phyloP scores from a whole-genome alignment of 2,888 invertebrate species.

The Sussaba pulchella region DNA sequence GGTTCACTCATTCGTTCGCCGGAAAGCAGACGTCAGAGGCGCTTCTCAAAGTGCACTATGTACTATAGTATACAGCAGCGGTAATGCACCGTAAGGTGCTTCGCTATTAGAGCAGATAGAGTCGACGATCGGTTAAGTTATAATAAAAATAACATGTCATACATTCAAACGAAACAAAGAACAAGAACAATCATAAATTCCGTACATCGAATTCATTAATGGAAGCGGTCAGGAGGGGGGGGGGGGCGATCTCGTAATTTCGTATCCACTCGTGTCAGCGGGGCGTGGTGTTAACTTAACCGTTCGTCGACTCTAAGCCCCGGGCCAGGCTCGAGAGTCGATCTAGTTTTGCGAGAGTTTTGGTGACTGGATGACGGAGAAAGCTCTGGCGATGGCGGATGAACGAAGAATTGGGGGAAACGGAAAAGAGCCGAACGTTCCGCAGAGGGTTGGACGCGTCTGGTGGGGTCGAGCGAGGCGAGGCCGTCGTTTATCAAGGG shows the following conservation, averaged over 20 bases:
- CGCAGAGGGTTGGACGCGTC: constrained; percentile 33
- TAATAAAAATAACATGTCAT: too few relatives aligned
- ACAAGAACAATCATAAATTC: too few relatives aligned
- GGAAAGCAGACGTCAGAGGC: constrained; percentile 17
- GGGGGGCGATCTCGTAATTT: too few relatives aligned
- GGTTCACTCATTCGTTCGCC: constrained; percentile 26
- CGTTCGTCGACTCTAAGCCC: too few relatives aligned
- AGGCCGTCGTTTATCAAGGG: constrained; percentile 71
- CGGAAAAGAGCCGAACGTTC: constrained; percentile 34
- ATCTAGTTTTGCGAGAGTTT: constrained; percentile 19
- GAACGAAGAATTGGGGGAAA: neutral
- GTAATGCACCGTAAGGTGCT: neutral
- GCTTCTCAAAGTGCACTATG: constrained; percentile 12
- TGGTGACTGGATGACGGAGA: constrained; percentile 21
- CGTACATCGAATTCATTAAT: too few relatives aligned
- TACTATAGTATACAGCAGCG: constrained; percentile 23
- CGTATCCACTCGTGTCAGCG: too few relatives aligned
- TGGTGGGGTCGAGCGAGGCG: constrained; percentile 51
- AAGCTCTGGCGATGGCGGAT: neutral
- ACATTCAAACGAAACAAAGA: too few relatives aligned
- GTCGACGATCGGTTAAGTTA: neutral
- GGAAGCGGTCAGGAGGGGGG: too few relatives aligned
- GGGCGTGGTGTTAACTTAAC: too few relatives aligned
- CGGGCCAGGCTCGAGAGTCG: constrained; percentile 7
- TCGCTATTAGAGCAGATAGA: neutral